These are phyloP conservation scores for Manacus vitellinus DNA, from an alignment of 2,113 vertebrate genomes.

Conservation along the genomic window DNA sequence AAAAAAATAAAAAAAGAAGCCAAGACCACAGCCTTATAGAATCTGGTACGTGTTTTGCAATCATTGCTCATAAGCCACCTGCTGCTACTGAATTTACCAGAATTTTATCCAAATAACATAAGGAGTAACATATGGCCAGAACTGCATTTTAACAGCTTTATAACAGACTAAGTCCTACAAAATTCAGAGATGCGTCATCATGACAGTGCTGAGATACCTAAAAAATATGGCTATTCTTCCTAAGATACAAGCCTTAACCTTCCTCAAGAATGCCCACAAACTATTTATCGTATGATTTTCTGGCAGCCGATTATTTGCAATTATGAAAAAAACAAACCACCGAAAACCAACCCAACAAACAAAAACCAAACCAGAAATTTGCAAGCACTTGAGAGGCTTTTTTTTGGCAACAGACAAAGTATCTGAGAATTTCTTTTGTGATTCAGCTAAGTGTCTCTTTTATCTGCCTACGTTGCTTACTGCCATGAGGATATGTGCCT, in stretches of 20 bases:
- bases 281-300: neutral
- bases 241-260: neutral
- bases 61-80: neutral
- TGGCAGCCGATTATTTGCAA: neutral
- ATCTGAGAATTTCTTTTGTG: neutral
- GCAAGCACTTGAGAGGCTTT: neutral
- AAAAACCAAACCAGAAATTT: neutral
- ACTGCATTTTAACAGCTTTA: neutral
- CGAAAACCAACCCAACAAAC: neutral
- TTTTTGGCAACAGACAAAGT: neutral
- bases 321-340: neutral
- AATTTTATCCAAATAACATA: conserved; percentile 1
- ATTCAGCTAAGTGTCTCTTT: neutral
- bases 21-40: neutral
- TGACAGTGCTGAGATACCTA: neutral
- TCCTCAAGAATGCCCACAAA: neutral
- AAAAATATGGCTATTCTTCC: neutral
- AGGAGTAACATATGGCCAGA: neutral
- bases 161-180: neutral
- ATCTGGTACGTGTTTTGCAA: neutral
- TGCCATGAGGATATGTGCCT: neutral
- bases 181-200: neutral
- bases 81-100: neutral
- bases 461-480: neutral
- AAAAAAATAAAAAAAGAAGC: neutral